Evolutionary conservation across 2,888 invertebrate genomes (phyloP).

Genomic region (Brenthis hecate): DNA sequence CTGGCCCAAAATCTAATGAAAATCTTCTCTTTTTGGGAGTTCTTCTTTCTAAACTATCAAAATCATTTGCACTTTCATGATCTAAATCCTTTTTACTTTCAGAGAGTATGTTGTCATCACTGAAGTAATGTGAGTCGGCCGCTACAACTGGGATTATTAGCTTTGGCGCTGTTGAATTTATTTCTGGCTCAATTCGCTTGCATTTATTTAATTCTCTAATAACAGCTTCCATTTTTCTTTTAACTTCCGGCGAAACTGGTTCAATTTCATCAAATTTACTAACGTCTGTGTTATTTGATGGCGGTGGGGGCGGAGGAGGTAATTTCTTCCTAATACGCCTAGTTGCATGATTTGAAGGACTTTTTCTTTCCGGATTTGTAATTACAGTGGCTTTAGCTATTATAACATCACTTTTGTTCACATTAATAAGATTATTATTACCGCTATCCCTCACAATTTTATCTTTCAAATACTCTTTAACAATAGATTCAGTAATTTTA

Average conservation of each 20-base stretch:
- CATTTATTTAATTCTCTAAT: constrained; percentile 80
- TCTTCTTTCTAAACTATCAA: constrained; percentile 69
- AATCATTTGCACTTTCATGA: constrained; percentile 57
- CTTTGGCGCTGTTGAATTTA: constrained; percentile 59
- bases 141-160: constrained; percentile 73
- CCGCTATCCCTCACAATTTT: constrained; percentile 25
- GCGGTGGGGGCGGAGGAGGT: constrained; percentile 75
- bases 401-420: constrained; percentile 26
- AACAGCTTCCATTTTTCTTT: constrained; percentile 84
- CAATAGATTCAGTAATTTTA: constrained; percentile 42
- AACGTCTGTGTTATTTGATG: constrained; percentile 46
- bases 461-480: constrained; percentile 46
- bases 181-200: constrained; percentile 61
- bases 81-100: constrained; percentile 54
- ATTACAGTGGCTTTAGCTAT: constrained; percentile 20
- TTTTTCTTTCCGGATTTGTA: constrained; percentile 47
- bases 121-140: constrained; percentile 69
- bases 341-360: constrained; percentile 61
- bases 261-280: constrained; percentile 50
- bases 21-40: constrained; percentile 63
- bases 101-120: constrained; percentile 63
- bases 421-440: constrained; percentile 19
- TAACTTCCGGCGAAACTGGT: constrained; percentile 78
- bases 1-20: constrained; percentile 69
- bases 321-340: constrained; percentile 68